phyloP scores from a whole-genome alignment of 2,888 invertebrate genomes.

The Cepaea hortensis region DNA sequence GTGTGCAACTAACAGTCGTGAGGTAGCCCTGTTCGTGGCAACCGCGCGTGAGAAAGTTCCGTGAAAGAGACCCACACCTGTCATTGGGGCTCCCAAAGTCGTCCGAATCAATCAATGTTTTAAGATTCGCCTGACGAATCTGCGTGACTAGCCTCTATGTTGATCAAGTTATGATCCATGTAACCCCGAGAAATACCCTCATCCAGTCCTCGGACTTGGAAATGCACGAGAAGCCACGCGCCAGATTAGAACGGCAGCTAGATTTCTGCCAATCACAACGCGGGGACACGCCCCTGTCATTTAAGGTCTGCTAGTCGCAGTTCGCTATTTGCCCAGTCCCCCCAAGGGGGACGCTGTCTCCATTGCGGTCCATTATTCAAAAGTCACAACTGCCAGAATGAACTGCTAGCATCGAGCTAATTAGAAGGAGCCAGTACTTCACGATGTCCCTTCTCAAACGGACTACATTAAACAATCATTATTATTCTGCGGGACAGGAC shows the following conservation, averaged over 20 bases:
- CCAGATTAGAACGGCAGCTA: slow-evolving; percentile 23
- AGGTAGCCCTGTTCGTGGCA: slow-evolving; percentile 22
- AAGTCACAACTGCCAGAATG: background rate
- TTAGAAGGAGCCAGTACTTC: slow-evolving; percentile 5
- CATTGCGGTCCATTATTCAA: background rate
- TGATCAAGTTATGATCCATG: slow-evolving; percentile 45
- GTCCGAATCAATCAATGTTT: slow-evolving; percentile 50
- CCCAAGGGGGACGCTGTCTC: background rate
- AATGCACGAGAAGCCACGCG: slow-evolving; percentile 46
- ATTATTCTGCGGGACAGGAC: background rate
- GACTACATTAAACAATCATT: background rate
- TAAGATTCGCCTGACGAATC: slow-evolving; percentile 41
- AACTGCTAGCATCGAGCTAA: slow-evolving; percentile 30
- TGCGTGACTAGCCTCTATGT: slow-evolving; percentile 47
- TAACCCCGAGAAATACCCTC: slow-evolving; percentile 41
- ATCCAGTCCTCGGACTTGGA: slow-evolving; percentile 22
- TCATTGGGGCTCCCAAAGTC: slow-evolving; percentile 33
- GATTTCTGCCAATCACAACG: slow-evolving; percentile 22
- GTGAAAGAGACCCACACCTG: slow-evolving; percentile 36
- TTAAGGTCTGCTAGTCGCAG: background rate
- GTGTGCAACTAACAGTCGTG: slow-evolving; percentile 33
- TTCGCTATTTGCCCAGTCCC: slow-evolving; percentile 1
- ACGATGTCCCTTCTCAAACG: slow-evolving; percentile 7
- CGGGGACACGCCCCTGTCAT: slow-evolving; percentile 27
- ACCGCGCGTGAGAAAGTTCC: slow-evolving; percentile 43